Conservation (phyloP, 1,140 invertebrate genomes). For the Leptopilina boulardi region DNA sequence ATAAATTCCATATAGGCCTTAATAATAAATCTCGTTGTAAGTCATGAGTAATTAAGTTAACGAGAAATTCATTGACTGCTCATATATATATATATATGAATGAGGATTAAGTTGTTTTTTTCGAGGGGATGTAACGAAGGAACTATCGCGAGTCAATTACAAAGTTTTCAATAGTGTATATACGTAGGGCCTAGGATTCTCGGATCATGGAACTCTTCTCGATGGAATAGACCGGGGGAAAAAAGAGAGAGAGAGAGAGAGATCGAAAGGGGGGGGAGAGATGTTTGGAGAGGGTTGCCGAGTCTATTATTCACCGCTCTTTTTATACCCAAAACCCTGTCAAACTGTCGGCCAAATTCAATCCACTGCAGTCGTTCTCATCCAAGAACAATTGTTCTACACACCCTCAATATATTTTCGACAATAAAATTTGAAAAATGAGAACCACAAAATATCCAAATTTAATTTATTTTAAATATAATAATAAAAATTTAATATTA, state of each 20-base stretch:
- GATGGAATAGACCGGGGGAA: conserved; percentile 61
- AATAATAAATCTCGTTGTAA: too few relatives aligned
- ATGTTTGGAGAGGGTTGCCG: conserved; percentile 71
- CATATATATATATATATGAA: conserved; percentile 13
- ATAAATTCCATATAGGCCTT: too few relatives aligned
- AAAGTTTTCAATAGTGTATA: conserved; percentile 41
- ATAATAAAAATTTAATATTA: too few relatives aligned
- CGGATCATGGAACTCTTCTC: conserved; percentile 49
- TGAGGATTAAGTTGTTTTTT: conserved; percentile 22
- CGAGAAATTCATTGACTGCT: conserved; percentile 8
- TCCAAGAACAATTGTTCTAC: conserved; percentile 35
- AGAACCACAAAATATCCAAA: too few relatives aligned
- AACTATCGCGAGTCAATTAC: conserved; percentile 45
- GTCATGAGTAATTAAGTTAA: not conserved
- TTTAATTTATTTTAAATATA: too few relatives aligned
- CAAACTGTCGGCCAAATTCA: conserved; percentile 74
- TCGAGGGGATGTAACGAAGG: not conserved
- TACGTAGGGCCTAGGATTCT: conserved; percentile 60
- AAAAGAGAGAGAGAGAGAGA: too few relatives aligned
- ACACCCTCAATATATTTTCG: conserved; percentile 31
- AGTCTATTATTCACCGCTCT: conserved; percentile 74
- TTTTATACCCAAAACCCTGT: conserved; percentile 70
- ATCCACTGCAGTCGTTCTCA: conserved; percentile 72
- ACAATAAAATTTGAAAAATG: conserved; percentile 20
- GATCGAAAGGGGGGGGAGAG: conserved; percentile 48